Evolutionary conservation across 2,113 vertebrate genomes (phyloP), one percentile per base, ranked within the genome.

Genomic region (Raja brachyura): DNA sequence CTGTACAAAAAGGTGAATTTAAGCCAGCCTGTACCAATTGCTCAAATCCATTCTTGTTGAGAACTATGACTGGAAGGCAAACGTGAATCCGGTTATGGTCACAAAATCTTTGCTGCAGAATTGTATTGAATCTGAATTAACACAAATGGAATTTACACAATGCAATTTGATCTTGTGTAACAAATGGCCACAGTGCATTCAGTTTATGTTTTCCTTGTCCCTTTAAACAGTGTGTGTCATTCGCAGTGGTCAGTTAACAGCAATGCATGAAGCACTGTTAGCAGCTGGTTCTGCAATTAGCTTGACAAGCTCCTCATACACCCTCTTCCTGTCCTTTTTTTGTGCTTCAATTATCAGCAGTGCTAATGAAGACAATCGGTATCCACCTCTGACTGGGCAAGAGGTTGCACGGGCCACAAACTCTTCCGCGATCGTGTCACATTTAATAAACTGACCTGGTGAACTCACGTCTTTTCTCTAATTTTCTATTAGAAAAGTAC

Each of bases 361-460:
- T 95, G 95, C 94, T 96, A 95, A 96, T 94, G 94, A 95, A 94
- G 95, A 95, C 95, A 95, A 95, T 93, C 93, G 93, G 10, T 93
- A 93, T 93, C 96, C 94, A 93, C 94, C 96, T 93, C 95, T 94
- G 95, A 95, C 93, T 81, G 77, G 77, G 94, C 93, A 95, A 93
- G 94, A 95, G 95, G 96, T 96, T 96, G 94, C 94, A 95, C 93
- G 96, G 90, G 96, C 95, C 95, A 96, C 94, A 95, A 95, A 94
- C 95, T 93, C 94, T 94, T 94, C 94, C 95, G 95, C 96, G 95
- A 95, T 95, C 94, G 94, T 94, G 93, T 94, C 93, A 95, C 94
- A 95, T 96, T 96, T 96, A 96, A 96, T 96, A 96, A 96, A 96
- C 95, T 95, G 96, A 95, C 96, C 96, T 95, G 94, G 93, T 93